These are phyloP conservation scores for Sclerurus mexicanus DNA, from an alignment of 2,113 vertebrate genomes.

Conservation along the genomic window DNA sequence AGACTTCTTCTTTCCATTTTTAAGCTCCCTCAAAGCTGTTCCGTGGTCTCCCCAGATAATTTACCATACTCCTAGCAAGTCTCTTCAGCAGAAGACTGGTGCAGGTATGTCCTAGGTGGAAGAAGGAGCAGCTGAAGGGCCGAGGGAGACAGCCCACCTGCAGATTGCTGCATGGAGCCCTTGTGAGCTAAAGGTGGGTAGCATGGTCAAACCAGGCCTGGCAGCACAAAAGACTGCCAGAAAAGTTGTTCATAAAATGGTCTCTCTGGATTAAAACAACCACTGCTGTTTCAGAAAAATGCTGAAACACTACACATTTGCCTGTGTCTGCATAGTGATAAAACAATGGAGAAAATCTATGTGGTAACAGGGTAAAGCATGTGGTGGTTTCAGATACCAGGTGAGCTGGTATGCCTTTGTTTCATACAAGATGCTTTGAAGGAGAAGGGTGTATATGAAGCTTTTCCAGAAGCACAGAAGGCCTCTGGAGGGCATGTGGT, in stretches of 20 bases:
- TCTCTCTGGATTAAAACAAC: background rate
- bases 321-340: background rate
- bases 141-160: background rate
- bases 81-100: background rate
- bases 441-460: background rate
- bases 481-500: background rate
- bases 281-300: background rate
- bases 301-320: background rate
- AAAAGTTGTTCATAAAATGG: background rate
- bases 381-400: background rate
- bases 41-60: background rate
- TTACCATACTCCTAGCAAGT: background rate
- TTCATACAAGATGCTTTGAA: background rate
- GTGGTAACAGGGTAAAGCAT: background rate
- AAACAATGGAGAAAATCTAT: background rate
- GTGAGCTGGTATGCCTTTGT: background rate
- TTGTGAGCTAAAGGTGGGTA: background rate
- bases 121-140: background rate
- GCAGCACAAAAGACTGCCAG: background rate
- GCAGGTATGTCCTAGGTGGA: accelerated
- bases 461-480: background rate
- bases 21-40: background rate
- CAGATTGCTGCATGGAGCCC: background rate
- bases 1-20: background rate
- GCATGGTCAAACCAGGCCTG: accelerated